Percentiles rank a stretch among this genome's conserved stretches.
These are phyloP conservation scores for Trichonephila inaurata DNA, from an alignment of 1,140 invertebrate species.

Conservation along the genomic window DNA sequence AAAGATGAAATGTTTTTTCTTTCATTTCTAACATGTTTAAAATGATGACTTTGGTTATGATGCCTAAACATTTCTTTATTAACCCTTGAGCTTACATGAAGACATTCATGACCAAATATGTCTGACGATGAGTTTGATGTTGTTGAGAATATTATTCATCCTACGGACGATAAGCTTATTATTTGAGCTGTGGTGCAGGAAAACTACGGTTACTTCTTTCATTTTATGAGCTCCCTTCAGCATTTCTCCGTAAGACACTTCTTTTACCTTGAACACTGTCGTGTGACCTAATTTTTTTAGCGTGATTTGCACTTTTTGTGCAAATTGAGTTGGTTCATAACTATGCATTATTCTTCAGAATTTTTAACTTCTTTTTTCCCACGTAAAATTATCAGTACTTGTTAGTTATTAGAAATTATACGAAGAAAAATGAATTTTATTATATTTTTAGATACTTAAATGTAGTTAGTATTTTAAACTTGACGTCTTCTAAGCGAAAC, in stretches of 20 bases:
- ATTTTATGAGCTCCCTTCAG: not conserved
- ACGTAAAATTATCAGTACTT: no score
- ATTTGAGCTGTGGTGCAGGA: not conserved
- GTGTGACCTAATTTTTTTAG: not conserved
- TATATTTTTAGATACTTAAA: no score
- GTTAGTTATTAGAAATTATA: no score
- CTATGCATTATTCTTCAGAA: not conserved
- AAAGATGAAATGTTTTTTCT: no score
- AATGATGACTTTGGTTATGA: no score
- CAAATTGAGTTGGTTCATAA: not conserved
- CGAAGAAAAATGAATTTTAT: no score
- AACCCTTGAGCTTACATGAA: not conserved
- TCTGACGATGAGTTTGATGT: not conserved
- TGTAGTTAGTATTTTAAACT: no score
- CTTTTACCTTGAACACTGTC: not conserved
- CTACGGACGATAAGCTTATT: not conserved
- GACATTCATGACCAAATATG: not conserved
- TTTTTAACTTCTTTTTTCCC: no score
- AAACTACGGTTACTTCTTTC: conserved; percentile 14
- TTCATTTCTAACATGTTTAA: no score
- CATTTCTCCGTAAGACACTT: no score
- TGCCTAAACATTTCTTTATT: no score
- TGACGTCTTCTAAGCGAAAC: no score
- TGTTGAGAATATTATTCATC: not conserved
- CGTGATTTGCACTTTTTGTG: not conserved